Conservation (phyloP, 2,113 vertebrate genomes). For the Girardinichthys multiradiatus region DNA sequence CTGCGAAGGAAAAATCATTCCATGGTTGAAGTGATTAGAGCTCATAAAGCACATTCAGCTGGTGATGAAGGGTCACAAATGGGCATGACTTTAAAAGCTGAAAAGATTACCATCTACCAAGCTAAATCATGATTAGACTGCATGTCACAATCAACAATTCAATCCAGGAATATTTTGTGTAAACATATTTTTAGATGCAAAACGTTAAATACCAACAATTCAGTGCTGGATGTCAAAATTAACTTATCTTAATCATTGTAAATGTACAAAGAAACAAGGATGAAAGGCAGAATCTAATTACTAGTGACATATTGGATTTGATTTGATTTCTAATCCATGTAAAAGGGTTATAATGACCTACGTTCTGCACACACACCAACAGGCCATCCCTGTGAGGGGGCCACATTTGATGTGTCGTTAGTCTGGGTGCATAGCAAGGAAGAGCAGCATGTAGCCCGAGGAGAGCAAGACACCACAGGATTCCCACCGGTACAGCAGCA, state of each 20-base stretch:
- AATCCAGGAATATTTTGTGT: not conserved
- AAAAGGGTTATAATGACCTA: constrained; percentile 40
- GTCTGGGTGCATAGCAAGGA: constrained; percentile 54
- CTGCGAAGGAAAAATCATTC: constrained; percentile 18
- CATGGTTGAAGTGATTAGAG: constrained; percentile 26
- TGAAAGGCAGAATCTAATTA: constrained; percentile 26
- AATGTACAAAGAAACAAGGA: constrained; percentile 53
- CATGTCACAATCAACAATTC: constrained; percentile 9
- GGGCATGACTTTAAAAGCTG: not conserved
- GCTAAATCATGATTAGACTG: not conserved
- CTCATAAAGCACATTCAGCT: constrained; percentile 17
- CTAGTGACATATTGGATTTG: constrained; percentile 52
- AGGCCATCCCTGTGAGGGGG: constrained; percentile 28
- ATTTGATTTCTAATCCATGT: constrained; percentile 54
- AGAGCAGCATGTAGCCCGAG: constrained; percentile 57
- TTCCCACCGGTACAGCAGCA: constrained; percentile 14
- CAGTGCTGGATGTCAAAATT: constrained; percentile 12
- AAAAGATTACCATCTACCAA: constrained; percentile 5
- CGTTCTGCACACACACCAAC: constrained; percentile 21
- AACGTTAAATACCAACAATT: constrained; percentile 16
- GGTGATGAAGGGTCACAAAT: constrained; percentile 18
- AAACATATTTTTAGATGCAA: constrained; percentile 5
- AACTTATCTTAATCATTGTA: constrained; percentile 46
- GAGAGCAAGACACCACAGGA: constrained; percentile 53
- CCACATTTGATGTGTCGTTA: constrained; percentile 58